Conservation (phyloP, 2,888 invertebrate species). For the Molorchus minor region DNA sequence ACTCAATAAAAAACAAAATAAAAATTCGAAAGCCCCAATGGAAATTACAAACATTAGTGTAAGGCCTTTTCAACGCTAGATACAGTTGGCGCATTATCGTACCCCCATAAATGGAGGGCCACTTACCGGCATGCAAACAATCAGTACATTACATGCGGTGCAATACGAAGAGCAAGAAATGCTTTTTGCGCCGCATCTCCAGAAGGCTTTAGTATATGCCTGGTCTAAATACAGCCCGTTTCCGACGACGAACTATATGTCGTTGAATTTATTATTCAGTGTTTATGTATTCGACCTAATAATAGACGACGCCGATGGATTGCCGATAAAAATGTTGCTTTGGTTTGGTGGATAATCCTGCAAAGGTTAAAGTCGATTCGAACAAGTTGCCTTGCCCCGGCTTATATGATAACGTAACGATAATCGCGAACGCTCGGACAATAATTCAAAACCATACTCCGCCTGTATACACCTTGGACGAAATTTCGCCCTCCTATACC, state of each 20-base stretch:
- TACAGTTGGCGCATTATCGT: slow-evolving; percentile 49
- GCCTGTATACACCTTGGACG: background rate
- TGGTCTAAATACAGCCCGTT: background rate
- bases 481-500: slow-evolving; percentile 17
- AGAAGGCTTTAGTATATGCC: background rate
- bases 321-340: background rate
- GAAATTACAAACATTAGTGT: slow-evolving; percentile 50
- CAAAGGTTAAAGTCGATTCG: background rate
- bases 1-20: slow-evolving; percentile 40
- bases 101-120: background rate
- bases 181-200: background rate
- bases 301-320: background rate
- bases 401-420: background rate
- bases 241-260: background rate
- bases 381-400: background rate
- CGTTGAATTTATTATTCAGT: background rate
- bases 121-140: background rate
- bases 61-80: slow-evolving; percentile 51
- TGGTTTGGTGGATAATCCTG: background rate
- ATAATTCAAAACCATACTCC: background rate
- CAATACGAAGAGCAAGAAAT: background rate
- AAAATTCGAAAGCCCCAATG: slow-evolving; percentile 47
- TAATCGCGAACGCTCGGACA: background rate
- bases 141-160: background rate
- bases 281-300: background rate